phyloP scores from a whole-genome alignment of 53 echinoderm and acorn worm genomes.

The Holothuria leucospilota region DNA sequence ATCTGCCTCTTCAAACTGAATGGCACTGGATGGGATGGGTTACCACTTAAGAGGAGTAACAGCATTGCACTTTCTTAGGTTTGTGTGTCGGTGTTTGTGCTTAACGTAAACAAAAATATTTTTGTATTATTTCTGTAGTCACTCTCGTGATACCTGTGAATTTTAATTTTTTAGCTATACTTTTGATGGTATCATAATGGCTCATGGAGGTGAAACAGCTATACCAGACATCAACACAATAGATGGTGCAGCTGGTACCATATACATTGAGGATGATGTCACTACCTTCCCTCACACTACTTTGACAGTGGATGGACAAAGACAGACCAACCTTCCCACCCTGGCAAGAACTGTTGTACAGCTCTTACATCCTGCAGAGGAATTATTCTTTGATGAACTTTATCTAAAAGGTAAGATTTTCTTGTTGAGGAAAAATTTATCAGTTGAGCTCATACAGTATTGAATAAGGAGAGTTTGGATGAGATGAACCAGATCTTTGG shows the following conservation, averaged over 20 bases:
- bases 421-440: too few species aligned
- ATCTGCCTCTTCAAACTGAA: too few species aligned
- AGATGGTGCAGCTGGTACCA: constrained; percentile 74
- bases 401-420: constrained; percentile 61
- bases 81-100: too few species aligned
- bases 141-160: too few species aligned
- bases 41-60: too few species aligned
- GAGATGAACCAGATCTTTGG: too few species aligned
- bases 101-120: too few species aligned
- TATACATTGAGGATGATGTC: constrained; percentile 68
- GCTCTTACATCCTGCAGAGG: constrained; percentile 24
- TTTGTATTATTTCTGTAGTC: too few species aligned
- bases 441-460: too few species aligned
- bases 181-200: constrained; percentile 62
- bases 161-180: constrained; percentile 53
- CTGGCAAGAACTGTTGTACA: constrained; percentile 66
- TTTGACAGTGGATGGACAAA: constrained; percentile 66
- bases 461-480: too few species aligned
- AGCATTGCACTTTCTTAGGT: too few species aligned
- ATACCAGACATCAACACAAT: constrained; percentile 52
- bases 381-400: constrained; percentile 62
- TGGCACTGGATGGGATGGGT: too few species aligned
- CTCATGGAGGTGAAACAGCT: constrained; percentile 57
- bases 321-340: constrained; percentile 53
- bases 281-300: constrained; percentile 62